A percentile compares a stretch with the other conserved stretches of the same genome.
phyloP scores from a whole-genome alignment of 2,113 vertebrate species.

The Heterocephalus glaber region DNA sequence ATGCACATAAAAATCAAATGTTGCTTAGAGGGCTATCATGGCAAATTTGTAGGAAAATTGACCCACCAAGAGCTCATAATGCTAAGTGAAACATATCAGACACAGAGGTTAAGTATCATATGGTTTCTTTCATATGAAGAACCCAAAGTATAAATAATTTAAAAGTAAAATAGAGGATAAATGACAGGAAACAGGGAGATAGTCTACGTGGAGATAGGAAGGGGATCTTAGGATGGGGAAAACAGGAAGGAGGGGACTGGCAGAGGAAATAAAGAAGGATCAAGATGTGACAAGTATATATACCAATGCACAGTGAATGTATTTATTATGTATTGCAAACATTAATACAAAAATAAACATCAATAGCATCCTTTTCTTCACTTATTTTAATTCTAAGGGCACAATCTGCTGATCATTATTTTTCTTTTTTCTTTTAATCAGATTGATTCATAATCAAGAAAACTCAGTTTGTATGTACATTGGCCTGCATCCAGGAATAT shows the following conservation, averaged over 20 bases:
- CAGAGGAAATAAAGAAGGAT: background rate
- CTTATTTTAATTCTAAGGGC: background rate
- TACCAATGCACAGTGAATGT: no score
- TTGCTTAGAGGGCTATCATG: background rate
- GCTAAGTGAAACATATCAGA: background rate
- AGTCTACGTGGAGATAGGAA: background rate
- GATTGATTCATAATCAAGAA: background rate
- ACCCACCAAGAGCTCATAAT: no score
- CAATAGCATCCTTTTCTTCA: background rate
- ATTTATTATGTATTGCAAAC: background rate
- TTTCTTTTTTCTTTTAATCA: background rate
- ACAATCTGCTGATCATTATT: conserved; percentile 16
- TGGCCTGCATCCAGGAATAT: background rate
- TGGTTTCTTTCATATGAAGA: background rate
- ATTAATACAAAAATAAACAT: background rate
- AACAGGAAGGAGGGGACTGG: background rate
- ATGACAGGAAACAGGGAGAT: background rate
- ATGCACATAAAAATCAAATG: background rate
- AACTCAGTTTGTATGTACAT: background rate
- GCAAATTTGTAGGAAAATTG: background rate
- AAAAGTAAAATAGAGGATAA: background rate
- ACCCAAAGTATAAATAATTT: background rate
- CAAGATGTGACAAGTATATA: background rate
- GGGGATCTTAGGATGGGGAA: background rate
- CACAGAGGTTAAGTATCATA: background rate